These are phyloP conservation scores for Alaudala cheleensis DNA, from an alignment of 2,113 vertebrate species.

Conservation along the genomic window DNA sequence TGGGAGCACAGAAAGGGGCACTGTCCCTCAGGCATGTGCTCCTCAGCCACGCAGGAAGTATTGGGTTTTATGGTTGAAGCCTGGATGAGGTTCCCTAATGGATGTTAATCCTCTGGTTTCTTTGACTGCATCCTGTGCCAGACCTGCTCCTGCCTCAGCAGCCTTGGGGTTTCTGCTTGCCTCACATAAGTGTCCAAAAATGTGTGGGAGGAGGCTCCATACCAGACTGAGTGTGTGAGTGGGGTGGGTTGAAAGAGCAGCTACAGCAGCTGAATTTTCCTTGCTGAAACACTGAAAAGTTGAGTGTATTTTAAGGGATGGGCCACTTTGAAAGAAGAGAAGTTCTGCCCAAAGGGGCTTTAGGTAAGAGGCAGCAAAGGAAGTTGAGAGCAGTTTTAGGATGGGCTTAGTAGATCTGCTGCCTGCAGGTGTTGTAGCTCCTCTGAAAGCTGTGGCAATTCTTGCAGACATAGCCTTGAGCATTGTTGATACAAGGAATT, in stretches of 20 bases:
- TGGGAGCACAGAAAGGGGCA: constrained; percentile 42
- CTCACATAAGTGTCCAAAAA: neutral
- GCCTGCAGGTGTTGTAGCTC: neutral
- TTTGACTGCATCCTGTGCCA: constrained; percentile 6
- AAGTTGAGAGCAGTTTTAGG: neutral
- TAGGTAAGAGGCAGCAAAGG: neutral
- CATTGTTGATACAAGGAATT: neutral
- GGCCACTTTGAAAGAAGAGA: neutral
- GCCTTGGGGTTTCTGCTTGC: neutral
- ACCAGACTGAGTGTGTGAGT: neutral
- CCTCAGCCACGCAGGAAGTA: constrained; percentile 15
- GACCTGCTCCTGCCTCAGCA: neutral
- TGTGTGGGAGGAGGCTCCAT: neutral
- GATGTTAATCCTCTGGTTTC: constrained; percentile 37
- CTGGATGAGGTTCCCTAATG: constrained; percentile 17
- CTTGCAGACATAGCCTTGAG: neutral
- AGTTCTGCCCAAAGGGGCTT: neutral
- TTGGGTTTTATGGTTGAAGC: constrained; percentile 29
- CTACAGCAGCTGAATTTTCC: neutral
- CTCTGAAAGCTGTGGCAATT: neutral
- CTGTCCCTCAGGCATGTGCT: constrained; percentile 46
- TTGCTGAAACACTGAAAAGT: neutral
- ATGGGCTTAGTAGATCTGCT: neutral
- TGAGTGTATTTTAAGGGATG: neutral
- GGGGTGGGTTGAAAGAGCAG: neutral